These are phyloP conservation scores for Stegastes partitus DNA, from an alignment of 2,113 vertebrate species.

Conservation along the genomic window DNA sequence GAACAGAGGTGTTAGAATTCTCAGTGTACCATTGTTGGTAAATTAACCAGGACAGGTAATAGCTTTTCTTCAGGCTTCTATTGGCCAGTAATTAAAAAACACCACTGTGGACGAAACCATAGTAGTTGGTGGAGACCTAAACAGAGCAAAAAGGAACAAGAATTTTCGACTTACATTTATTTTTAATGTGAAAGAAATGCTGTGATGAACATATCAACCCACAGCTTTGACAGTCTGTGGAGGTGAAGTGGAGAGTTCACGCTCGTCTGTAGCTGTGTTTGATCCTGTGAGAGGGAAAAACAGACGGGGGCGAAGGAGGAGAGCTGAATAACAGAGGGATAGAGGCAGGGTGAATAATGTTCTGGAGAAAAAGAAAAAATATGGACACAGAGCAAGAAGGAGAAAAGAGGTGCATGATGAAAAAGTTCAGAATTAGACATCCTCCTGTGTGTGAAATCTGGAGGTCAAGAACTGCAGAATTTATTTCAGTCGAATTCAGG, in stretches of 20 bases:
- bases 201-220: slow-evolving; percentile 40
- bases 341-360: slow-evolving; percentile 41
- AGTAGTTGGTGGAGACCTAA: not conserved
- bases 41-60: too few species aligned
- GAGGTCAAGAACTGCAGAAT: slow-evolving; percentile 29
- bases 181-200: slow-evolving; percentile 13
- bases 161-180: not conserved
- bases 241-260: slow-evolving; percentile 36
- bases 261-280: slow-evolving; percentile 42
- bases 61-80: too few species aligned
- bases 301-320: not conserved
- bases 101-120: not conserved
- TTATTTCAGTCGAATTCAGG: slow-evolving; percentile 40
- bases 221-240: slow-evolving; percentile 31
- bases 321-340: slow-evolving; percentile 33
- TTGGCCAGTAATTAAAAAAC: too few species aligned
- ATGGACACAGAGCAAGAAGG: slow-evolving; percentile 29
- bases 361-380: slow-evolving; percentile 38
- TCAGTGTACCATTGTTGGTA: too few species aligned
- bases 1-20: too few species aligned
- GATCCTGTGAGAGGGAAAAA: slow-evolving; percentile 50
- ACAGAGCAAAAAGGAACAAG: not conserved
- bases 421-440: slow-evolving; percentile 40
- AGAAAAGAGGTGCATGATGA: slow-evolving; percentile 50
- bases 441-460: slow-evolving; percentile 54